Evolutionary conservation across 2,888 invertebrate species (phyloP).

Genomic region (Lithosia quadra): DNA sequence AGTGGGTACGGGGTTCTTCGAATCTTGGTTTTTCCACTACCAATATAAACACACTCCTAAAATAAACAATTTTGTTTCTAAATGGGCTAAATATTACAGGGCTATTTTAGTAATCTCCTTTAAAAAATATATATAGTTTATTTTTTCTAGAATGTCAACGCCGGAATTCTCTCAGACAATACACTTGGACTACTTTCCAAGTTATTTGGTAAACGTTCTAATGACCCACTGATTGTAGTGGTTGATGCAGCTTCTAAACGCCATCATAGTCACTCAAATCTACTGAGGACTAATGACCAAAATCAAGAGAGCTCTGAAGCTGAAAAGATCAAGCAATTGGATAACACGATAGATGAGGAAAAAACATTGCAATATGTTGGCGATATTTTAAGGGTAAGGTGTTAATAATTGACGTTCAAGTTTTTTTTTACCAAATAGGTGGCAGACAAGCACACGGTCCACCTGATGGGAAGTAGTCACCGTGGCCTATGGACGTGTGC

Average conservation of each 20-base stretch:
- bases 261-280: not conserved
- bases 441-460: no score
- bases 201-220: conserved; percentile 12
- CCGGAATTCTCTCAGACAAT: not conserved
- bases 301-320: not conserved
- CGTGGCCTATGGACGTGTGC: no score
- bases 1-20: no score
- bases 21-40: no score
- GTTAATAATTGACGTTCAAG: not conserved
- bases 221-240: conserved; percentile 16
- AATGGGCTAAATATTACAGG: no score
- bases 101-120: no score
- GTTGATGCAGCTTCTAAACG: not conserved
- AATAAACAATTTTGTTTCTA: no score
- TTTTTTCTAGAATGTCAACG: conserved; percentile 21
- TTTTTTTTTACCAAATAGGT: no score
- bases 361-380: conserved; percentile 14
- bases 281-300: not conserved
- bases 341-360: conserved; percentile 3
- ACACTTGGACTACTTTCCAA: conserved; percentile 10
- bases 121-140: not conserved
- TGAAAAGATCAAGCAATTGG: not conserved
- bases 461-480: no score
- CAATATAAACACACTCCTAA: no score
- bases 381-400: conserved; percentile 27